phyloP scores from a whole-genome alignment of 2,888 invertebrate genomes.

The Dugesia japonica region DNA sequence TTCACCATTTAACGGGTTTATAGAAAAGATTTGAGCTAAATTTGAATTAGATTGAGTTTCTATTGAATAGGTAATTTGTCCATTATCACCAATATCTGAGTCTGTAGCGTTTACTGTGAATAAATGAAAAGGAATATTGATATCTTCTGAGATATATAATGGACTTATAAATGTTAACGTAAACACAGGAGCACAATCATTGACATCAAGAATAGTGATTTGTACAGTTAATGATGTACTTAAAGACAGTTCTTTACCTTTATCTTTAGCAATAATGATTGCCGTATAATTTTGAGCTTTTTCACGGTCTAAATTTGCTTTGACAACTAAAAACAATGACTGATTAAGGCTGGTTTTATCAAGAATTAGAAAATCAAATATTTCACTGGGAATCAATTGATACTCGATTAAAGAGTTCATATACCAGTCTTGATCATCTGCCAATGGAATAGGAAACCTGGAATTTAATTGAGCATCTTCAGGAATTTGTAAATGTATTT shows the following conservation, averaged over 20 bases:
- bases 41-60: background rate
- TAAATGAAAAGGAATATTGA: background rate
- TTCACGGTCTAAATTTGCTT: background rate
- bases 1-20: background rate
- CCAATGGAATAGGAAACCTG: background rate
- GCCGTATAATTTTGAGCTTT: background rate
- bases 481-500: background rate
- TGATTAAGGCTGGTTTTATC: background rate
- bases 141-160: background rate
- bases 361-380: background rate
- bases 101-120: background rate
- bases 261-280: background rate
- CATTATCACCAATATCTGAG: background rate
- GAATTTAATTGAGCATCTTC: background rate
- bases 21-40: constrained; percentile 8
- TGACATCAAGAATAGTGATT: constrained; percentile 13
- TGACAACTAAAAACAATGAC: background rate
- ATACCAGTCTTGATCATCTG: background rate
- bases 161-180: background rate
- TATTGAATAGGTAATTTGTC: background rate
- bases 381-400: background rate
- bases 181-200: background rate
- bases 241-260: background rate
- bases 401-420: background rate
- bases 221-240: background rate